These are phyloP conservation scores for Parazoanthus atlanticus DNA, from an alignment of 92 coral and sea anemone species.

Conservation along the genomic window DNA sequence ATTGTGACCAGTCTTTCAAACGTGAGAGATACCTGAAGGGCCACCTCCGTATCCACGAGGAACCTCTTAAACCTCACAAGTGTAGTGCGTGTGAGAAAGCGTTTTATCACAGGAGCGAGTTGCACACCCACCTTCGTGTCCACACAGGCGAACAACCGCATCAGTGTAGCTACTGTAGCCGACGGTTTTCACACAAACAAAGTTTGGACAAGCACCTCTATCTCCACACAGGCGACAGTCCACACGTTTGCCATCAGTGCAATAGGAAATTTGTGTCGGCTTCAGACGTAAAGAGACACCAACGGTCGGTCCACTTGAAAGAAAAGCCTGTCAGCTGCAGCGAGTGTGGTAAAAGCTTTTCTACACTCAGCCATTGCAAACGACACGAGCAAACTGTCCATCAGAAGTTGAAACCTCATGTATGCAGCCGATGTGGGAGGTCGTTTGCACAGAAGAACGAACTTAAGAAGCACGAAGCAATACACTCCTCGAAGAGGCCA, in stretches of 20 bases:
- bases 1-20: background rate
- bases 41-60: conserved; percentile 3
- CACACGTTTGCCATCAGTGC: conserved; percentile 1
- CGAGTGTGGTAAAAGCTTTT: background rate
- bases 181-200: background rate
- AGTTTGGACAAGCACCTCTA: background rate
- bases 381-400: conserved; percentile 4
- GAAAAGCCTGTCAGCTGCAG: conserved; percentile 8
- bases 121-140: background rate
- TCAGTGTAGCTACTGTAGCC: background rate
- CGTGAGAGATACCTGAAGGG: background rate
- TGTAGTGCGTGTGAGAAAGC: background rate
- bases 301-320: conserved; percentile 2
- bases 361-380: background rate
- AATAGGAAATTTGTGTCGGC: conserved; percentile 1
- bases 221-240: conserved; percentile 18
- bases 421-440: background rate
- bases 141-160: background rate
- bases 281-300: background rate
- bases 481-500: background rate
- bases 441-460: background rate
- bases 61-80: background rate
- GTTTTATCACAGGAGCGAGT: background rate
- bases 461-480: background rate
- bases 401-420: background rate